phyloP scores from a whole-genome alignment of 2,888 invertebrate genomes.

The Nemapogon koenigi region DNA sequence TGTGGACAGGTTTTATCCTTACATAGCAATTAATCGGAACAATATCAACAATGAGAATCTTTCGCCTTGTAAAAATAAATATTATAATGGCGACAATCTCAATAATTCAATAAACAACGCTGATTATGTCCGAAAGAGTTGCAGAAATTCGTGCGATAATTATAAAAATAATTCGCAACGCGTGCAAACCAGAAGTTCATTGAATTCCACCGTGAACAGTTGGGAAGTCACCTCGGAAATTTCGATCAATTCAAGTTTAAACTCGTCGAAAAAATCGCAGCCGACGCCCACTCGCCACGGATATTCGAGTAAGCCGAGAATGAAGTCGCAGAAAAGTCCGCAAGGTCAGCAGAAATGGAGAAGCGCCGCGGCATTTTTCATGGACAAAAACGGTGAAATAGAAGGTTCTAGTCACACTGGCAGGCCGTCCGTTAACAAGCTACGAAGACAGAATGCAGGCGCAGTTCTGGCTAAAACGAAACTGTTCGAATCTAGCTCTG shows the following conservation, averaged over 20 bases:
- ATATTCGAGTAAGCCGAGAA: neutral
- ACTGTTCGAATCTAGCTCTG: constrained; percentile 70
- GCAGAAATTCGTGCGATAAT: constrained; percentile 33
- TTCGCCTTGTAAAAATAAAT: constrained; percentile 28
- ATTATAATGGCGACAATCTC: constrained; percentile 19
- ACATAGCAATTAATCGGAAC: constrained; percentile 54
- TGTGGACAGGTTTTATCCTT: constrained; percentile 56
- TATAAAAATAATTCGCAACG: constrained; percentile 36
- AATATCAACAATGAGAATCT: constrained; percentile 34
- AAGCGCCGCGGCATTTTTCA: constrained; percentile 61
- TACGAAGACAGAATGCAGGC: constrained; percentile 78
- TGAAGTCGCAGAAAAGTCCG: constrained; percentile 24
- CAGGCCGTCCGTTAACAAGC: constrained; percentile 74
- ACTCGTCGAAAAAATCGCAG: constrained; percentile 29
- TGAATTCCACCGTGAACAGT: constrained; percentile 24
- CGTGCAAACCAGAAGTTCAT: constrained; percentile 38
- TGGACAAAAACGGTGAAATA: constrained; percentile 52
- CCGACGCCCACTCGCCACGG: constrained; percentile 11
- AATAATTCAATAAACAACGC: constrained; percentile 36
- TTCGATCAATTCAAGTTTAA: constrained; percentile 33
- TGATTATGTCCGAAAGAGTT: too few relatives aligned
- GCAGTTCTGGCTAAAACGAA: constrained; percentile 82
- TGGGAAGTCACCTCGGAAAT: constrained; percentile 38
- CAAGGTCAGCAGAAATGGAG: constrained; percentile 53
- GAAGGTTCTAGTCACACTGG: constrained; percentile 58